Percentiles rank a stretch among this genome's conserved stretches.
Conservation (phyloP, 2,797 vertebrate genomes). For the Ficedula albicollis region DNA sequence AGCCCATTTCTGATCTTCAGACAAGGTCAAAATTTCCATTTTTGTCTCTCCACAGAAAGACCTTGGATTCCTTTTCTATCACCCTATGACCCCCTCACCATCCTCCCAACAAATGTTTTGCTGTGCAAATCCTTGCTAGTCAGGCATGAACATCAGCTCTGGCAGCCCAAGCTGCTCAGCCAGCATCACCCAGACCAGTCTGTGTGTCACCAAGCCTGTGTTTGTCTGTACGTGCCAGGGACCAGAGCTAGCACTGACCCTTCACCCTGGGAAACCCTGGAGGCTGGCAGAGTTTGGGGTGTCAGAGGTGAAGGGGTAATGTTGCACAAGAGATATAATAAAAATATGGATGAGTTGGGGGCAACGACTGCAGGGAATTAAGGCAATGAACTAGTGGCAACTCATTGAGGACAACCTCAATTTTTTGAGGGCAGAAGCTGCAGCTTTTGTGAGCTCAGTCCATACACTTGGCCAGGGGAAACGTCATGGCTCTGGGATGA, state of each 20-base stretch:
- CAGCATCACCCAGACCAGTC: not conserved
- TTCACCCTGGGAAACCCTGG: rapidly evolving
- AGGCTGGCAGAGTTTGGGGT: not conserved
- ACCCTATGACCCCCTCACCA: not conserved
- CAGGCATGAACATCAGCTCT: not conserved
- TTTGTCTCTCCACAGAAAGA: not conserved
- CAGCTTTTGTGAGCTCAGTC: not conserved
- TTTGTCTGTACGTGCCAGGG: not conserved
- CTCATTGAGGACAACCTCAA: not conserved
- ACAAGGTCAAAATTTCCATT: constrained; percentile 43
- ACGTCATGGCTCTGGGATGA: not conserved
- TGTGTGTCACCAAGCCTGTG: rapidly evolving
- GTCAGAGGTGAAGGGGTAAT: not conserved
- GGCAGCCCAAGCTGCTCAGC: not conserved
- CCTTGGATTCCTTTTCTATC: not conserved
- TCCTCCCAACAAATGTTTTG: not conserved
- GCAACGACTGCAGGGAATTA: not conserved
- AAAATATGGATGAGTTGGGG: not conserved
- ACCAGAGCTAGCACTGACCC: not conserved
- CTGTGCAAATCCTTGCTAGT: not conserved
- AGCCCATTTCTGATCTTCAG: not conserved
- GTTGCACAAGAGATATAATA: not conserved
- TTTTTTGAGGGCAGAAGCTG: not conserved
- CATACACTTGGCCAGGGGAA: not conserved
- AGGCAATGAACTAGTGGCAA: not conserved